Conservation (phyloP, 2,797 vertebrate species). For the Anguilla anguilla region DNA sequence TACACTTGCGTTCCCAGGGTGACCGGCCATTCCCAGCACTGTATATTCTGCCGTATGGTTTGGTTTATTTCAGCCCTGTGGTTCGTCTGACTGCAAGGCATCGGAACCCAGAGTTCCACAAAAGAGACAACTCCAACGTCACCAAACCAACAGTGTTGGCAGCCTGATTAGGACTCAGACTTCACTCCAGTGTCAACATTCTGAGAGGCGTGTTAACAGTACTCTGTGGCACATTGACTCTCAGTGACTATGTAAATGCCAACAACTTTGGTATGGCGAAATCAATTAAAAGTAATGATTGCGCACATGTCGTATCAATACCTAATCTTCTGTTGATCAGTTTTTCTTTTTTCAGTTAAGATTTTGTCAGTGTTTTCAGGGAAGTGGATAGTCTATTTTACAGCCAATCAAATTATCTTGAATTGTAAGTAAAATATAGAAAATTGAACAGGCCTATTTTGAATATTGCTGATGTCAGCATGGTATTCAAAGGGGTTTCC, state of each 20-base stretch:
- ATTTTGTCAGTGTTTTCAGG: not conserved
- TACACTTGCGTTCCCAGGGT: not conserved
- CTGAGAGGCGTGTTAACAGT: not conserved
- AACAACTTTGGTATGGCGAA: not conserved
- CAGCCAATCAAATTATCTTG: not conserved
- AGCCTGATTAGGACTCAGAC: not conserved
- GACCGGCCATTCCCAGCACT: not conserved
- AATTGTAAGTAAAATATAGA: not conserved
- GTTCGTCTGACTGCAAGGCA: not conserved
- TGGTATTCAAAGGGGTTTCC: not conserved
- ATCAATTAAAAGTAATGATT: not conserved
- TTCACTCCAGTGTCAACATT: not conserved
- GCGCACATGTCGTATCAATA: not conserved
- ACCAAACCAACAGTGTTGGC: conserved; percentile 14
- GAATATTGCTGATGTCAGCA: not conserved
- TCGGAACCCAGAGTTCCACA: conserved; percentile 24
- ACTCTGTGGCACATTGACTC: not conserved
- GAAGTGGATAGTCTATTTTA: not conserved
- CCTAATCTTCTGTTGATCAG: not conserved
- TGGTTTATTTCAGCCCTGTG: conserved; percentile 10
- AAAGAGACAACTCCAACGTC: conserved; percentile 2
- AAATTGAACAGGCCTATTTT: not conserved
- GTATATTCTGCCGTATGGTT: not conserved
- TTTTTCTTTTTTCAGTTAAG: not conserved
- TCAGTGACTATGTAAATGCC: not conserved